Conservation (phyloP, 1,140 invertebrate species). For the Hylyphantes graminicola region DNA sequence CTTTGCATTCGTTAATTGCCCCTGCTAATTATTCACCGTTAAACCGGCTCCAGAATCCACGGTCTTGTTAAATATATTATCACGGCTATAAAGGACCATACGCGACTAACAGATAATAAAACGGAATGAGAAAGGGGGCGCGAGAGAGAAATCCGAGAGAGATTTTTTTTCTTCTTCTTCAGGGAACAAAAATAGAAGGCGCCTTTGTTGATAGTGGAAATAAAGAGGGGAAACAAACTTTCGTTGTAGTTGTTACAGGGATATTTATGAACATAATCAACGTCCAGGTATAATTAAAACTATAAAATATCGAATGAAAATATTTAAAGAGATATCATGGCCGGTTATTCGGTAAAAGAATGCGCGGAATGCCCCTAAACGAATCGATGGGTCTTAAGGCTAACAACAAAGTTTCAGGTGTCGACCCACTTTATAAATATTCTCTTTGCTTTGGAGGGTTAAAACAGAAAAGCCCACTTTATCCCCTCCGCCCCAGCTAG, state of each 20-base stretch:
- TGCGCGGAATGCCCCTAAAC: constrained; percentile 39
- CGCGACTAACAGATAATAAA: constrained; percentile 60
- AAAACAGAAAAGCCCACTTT: constrained; percentile 59
- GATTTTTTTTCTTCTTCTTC: too few relatives aligned
- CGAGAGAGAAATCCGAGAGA: constrained; percentile 15
- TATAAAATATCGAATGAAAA: constrained; percentile 61
- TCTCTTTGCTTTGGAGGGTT: constrained; percentile 56
- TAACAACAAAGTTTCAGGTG: constrained; percentile 42
- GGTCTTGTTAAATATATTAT: constrained; percentile 57
- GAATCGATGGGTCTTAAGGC: constrained; percentile 31
- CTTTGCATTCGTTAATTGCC: constrained; percentile 59
- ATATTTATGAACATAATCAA: constrained; percentile 60
- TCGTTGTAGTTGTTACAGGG: constrained; percentile 15
- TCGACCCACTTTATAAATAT: constrained; percentile 58
- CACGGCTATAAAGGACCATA: constrained; percentile 59
- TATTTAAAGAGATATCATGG: constrained; percentile 60
- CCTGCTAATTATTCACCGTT: constrained; percentile 53
- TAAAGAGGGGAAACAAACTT: constrained; percentile 56
- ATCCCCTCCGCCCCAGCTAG: constrained; percentile 22
- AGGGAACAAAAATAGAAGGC: constrained; percentile 25
- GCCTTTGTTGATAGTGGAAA: constrained; percentile 23
- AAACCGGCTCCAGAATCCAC: constrained; percentile 2
- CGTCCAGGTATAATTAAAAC: constrained; percentile 60
- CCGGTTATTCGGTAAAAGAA: constrained; percentile 34
- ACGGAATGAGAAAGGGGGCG: constrained; percentile 37